phyloP scores from a whole-genome alignment of 2,888 invertebrate species.

The Drosophila limbata region DNA sequence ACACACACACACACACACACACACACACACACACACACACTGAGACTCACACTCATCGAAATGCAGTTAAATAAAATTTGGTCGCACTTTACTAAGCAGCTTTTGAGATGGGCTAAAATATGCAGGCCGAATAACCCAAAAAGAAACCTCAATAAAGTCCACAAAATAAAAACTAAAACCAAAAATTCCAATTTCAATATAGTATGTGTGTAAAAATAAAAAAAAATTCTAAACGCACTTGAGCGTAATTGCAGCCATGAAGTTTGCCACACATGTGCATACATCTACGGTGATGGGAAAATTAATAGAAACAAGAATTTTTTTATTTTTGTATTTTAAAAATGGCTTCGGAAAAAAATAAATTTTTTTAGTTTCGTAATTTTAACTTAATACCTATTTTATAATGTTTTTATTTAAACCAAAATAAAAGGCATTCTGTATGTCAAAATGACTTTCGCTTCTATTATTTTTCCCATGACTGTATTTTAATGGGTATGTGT shows the following conservation, averaged over 20 bases:
- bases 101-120: conserved; percentile 39
- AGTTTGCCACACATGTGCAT: conserved; percentile 24
- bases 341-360: too few species aligned
- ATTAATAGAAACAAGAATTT: too few species aligned
- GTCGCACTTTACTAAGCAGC: conserved; percentile 68
- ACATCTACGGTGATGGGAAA: not conserved
- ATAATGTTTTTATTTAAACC: not conserved
- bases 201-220: conserved; percentile 39
- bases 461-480: not conserved
- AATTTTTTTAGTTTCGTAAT: too few species aligned
- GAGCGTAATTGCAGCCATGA: conserved; percentile 75
- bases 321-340: too few species aligned
- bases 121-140: conserved; percentile 14
- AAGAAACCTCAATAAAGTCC: conserved; percentile 15
- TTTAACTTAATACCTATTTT: too few species aligned
- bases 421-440: not conserved
- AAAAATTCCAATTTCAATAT: conserved; percentile 69
- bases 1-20: conserved; percentile 25
- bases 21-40: conserved; percentile 11
- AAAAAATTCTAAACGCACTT: conserved; percentile 70
- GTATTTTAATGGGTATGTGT: not conserved
- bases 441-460: too few species aligned
- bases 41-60: conserved; percentile 53
- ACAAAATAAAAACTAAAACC: conserved; percentile 56
- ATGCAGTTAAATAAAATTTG: conserved; percentile 62